These are phyloP conservation scores for Clangula hyemalis DNA, from an alignment of 2,797 vertebrate genomes.

Conservation along the genomic window DNA sequence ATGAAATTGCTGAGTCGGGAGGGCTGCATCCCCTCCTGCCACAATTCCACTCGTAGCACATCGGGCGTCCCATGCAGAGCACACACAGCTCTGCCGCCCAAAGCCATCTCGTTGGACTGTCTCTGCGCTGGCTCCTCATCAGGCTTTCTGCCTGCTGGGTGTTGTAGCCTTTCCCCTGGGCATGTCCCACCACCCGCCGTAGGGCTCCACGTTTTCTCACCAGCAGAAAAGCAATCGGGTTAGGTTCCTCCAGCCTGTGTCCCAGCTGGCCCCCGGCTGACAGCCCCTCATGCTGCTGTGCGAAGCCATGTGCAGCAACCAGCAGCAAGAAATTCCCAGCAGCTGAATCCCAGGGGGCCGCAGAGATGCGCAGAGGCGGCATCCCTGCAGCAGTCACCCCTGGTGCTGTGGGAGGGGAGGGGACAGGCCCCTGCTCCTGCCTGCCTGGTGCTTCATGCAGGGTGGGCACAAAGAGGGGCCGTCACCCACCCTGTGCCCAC, in stretches of 20 bases:
- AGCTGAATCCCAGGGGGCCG: background rate
- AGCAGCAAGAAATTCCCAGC: background rate
- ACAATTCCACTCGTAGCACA: rapidly evolving
- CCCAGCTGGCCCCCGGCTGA: background rate
- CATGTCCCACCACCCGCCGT: background rate
- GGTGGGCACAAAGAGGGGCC: background rate
- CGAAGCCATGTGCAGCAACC: background rate
- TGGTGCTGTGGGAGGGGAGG: background rate
- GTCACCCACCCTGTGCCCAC: too few relatives aligned
- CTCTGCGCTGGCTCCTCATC: background rate
- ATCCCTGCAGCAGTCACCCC: background rate
- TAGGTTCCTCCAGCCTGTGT: background rate
- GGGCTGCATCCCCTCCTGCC: background rate
- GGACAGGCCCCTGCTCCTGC: too few relatives aligned
- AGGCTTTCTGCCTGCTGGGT: background rate
- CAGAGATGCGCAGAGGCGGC: background rate
- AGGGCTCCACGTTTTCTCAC: background rate
- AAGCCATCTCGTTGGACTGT: rapidly evolving
- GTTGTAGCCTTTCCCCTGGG: background rate
- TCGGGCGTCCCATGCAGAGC: rapidly evolving
- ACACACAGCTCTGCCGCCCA: background rate
- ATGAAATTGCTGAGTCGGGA: too few relatives aligned
- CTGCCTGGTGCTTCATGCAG: background rate
- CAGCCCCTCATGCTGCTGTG: background rate
- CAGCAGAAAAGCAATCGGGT: background rate